phyloP scores from a whole-genome alignment of 2,797 vertebrate genomes.

The Pangasius djambal region DNA sequence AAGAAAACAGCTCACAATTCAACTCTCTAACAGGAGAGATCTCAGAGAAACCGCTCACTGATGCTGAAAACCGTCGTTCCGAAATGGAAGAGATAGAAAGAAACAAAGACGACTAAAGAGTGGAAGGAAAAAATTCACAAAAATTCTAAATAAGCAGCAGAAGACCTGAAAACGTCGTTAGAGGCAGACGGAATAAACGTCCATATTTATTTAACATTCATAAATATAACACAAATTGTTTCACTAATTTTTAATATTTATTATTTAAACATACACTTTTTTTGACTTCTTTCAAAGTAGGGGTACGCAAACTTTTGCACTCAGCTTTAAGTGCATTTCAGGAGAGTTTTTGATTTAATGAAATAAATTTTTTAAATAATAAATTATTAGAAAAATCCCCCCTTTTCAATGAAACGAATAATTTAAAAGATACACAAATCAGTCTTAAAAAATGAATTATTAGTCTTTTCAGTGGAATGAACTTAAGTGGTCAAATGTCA shows the following conservation, averaged over 20 bases:
- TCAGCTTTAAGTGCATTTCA: neutral
- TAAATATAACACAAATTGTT: neutral
- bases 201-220: no score
- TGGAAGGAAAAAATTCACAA: neutral
- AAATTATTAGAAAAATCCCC: neutral
- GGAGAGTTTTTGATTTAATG: neutral
- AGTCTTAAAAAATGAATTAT: neutral
- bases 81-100: neutral
- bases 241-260: neutral
- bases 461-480: neutral
- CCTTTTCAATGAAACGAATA: neutral
- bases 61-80: neutral
- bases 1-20: neutral
- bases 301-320: neutral
- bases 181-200: neutral
- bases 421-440: neutral
- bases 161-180: neutral
- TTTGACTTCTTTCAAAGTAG: no score
- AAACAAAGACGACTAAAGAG: neutral
- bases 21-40: neutral
- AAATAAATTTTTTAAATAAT: neutral
- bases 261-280: neutral
- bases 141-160: neutral
- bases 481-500: neutral
- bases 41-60: neutral